Base-by-base conservation (phyloP, 2,113 vertebrate genomes). In the Arvicanthis niloticus region DNA sequence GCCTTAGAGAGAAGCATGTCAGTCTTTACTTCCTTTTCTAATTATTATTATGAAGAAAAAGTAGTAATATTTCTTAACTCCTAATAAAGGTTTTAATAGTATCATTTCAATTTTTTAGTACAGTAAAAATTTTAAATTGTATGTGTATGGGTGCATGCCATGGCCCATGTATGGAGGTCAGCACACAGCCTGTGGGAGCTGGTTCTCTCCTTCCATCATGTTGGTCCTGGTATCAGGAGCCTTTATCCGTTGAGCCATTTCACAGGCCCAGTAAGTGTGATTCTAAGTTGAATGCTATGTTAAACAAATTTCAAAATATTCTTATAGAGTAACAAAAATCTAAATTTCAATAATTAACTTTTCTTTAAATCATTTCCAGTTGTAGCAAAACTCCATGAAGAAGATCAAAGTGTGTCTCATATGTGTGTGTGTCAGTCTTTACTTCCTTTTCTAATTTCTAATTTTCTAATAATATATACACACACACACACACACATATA, bases 271-370 rank as follows among this genome's bases (percentile, higher is more conserved):
- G 1, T 90, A 93, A 93, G 34, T 68, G 10, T 90, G 37, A 93
- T 53, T 96, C 85, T 92, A 37, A 88, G 40, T 85, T 29, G 15
- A 26, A 89, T 94, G 58, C 7, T 82, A 81, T n/a, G n/a, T 76
- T 3, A 91, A 93, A 75, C 80, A 72, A 70, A 80, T 84, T 94
- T 93, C n/a, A 91, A 34, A 91, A n/a, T 94, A 96, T 53, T 96
- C 90, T 26, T 68, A 93, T n/a, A 19, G 5, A 40, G 16, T 58
- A 77, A 11, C 91, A 65, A 29, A 91, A 95, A 91, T 86, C 81
- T 88, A 90, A 73, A 84, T 82, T 92, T 88, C 21, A 95, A 81
- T 73, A 24, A n/a, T 82, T 24, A 93, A 16, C 9, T 86, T 91
- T 91, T 88, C 68, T 96, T 91, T 24, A 95, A 90, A 89, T 93